Percentiles rank a stretch among this genome's conserved stretches.
These are phyloP conservation scores for Eucidaris tribuloides DNA, from an alignment of 35 echinoderm and acorn worm species.

Conservation along the genomic window DNA sequence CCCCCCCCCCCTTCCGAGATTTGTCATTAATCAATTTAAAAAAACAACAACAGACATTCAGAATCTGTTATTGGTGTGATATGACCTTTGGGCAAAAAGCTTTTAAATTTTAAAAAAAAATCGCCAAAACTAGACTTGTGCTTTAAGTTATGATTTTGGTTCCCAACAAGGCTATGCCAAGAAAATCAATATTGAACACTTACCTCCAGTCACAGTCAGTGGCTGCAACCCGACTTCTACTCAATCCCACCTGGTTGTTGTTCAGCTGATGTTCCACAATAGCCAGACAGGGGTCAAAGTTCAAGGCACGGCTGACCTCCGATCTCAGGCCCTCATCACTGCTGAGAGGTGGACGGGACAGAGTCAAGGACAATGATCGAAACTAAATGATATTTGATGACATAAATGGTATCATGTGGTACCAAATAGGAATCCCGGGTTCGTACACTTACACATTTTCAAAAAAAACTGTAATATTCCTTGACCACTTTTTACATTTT, in stretches of 20 bases:
- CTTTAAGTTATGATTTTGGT: background rate
- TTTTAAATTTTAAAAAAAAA: background rate
- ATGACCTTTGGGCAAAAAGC: background rate
- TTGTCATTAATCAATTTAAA: too few species aligned
- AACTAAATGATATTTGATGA: too few species aligned
- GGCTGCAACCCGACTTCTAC: background rate
- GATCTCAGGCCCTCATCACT: background rate
- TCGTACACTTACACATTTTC: too few species aligned
- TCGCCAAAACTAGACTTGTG: background rate
- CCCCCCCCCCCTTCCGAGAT: too few species aligned
- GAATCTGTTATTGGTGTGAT: too few species aligned
- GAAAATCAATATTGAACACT: too few species aligned
- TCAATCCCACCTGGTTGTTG: slow-evolving; percentile 15
- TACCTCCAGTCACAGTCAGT: slow-evolving; percentile 25
- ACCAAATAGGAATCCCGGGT: too few species aligned
- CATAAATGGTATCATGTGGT: too few species aligned
- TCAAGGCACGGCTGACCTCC: background rate
- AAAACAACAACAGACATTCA: too few species aligned
- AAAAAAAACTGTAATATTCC: too few species aligned
- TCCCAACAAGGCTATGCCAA: background rate
- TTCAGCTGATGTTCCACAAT: slow-evolving; percentile 41
- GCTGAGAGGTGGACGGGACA: background rate
- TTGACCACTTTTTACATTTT: too few species aligned
- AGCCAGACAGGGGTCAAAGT: slow-evolving; percentile 21
- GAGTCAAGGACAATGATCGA: background rate